Evolutionary conservation across 2,797 vertebrate genomes (phyloP).

Genomic region (Eulemur albifrons): DNA sequence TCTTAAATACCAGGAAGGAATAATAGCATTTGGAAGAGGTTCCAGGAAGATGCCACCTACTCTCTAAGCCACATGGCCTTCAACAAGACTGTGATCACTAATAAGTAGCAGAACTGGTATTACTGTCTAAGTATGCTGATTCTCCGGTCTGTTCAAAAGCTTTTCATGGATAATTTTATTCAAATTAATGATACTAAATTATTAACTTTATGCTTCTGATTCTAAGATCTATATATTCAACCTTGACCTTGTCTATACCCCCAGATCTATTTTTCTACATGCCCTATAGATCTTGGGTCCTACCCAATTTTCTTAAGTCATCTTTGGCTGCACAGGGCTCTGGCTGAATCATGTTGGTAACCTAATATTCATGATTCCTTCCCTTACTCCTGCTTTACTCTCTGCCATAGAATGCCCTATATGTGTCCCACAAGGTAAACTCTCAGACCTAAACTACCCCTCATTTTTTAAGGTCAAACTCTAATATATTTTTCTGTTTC

Average conservation of each 20-base stretch:
- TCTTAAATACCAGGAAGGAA: background rate
- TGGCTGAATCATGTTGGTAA: background rate
- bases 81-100: background rate
- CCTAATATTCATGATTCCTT: background rate
- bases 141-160: background rate
- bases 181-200: background rate
- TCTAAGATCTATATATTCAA: background rate
- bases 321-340: background rate
- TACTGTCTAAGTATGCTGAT: background rate
- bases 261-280: background rate
- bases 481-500: background rate
- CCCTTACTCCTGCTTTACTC: background rate
- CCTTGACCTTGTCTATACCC: background rate
- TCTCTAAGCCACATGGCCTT: background rate
- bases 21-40: background rate
- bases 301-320: background rate
- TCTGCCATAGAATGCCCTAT: background rate
- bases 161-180: constrained; percentile 3
- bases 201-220: background rate
- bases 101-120: background rate
- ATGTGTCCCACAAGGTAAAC: background rate
- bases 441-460: background rate
- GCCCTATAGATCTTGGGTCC: background rate
- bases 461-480: background rate
- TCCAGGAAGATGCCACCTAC: background rate